Evolutionary conservation across 2,113 vertebrate species (phyloP).

Genomic region (Gnathonemus echidnorhynchus): DNA sequence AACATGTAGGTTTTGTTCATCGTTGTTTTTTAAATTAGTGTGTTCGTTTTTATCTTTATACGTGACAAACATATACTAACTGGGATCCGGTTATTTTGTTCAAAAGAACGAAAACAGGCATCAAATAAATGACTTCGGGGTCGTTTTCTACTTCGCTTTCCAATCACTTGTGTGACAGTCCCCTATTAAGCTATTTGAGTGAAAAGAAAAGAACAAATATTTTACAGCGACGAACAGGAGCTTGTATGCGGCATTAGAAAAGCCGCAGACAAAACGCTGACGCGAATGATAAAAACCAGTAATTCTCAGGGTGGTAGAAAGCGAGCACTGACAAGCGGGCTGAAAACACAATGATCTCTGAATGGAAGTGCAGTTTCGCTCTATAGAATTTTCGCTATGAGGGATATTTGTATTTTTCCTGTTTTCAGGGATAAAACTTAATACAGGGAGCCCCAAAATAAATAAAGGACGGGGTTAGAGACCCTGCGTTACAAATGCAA

Average conservation of each 20-base stretch:
- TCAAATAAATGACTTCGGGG: not conserved
- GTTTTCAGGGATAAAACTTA: not conserved
- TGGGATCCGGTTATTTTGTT: not conserved
- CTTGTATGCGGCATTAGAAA: not conserved
- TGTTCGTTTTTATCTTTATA: not conserved
- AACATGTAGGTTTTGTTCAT: not conserved
- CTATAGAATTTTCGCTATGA: not conserved
- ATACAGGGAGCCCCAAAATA: not conserved
- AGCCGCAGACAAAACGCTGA: not conserved
- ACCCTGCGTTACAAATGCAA: not conserved
- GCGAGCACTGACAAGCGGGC: not conserved
- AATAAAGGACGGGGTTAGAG: not conserved
- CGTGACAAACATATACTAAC: not conserved
- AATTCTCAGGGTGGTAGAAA: not conserved
- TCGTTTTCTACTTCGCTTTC: not conserved
- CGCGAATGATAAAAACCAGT: not conserved
- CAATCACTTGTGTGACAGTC: not conserved
- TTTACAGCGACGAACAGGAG: not conserved
- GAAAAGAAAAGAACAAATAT: not conserved
- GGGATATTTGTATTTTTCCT: not conserved
- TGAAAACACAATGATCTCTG: not conserved
- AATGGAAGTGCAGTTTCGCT: not conserved
- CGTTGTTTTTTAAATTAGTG: not conserved
- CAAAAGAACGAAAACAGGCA: not conserved
- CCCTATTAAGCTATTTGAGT: not conserved